phyloP scores from a whole-genome alignment of 2,797 vertebrate genomes.

The Labroides dimidiatus region DNA sequence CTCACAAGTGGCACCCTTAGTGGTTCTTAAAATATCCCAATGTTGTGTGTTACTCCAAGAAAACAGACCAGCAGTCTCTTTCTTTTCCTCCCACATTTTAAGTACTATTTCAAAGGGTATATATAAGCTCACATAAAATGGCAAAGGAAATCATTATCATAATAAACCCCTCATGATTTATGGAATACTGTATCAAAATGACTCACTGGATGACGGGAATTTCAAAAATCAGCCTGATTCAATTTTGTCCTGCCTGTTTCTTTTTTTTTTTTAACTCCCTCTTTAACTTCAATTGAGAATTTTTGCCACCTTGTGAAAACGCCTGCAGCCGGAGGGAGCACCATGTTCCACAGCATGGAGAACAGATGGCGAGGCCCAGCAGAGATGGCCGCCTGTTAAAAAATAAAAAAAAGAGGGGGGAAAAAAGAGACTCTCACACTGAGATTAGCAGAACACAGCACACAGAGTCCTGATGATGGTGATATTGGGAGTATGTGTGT shows the following conservation, averaged over 20 bases:
- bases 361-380: conserved; percentile 82
- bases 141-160: not conserved
- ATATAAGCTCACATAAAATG: not conserved
- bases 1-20: conserved; percentile 33
- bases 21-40: conserved; percentile 28
- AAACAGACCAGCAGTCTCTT: conserved; percentile 10
- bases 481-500: conserved; percentile 36
- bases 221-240: conserved; percentile 5
- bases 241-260: conserved; percentile 17
- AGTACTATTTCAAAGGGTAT: not conserved
- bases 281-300: conserved; percentile 59
- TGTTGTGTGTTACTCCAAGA: not conserved
- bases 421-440: conserved; percentile 62
- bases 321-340: conserved; percentile 73
- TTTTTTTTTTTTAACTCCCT: not conserved
- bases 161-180: not conserved
- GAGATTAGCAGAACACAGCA: conserved; percentile 71
- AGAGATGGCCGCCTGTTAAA: conserved; percentile 52
- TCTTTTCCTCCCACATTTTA: not conserved
- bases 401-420: conserved; percentile 24
- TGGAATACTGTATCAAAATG: not conserved
- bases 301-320: conserved; percentile 62
- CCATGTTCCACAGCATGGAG: conserved; percentile 73
- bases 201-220: not conserved
- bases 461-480: conserved; percentile 64